Evolutionary conservation across 2,113 vertebrate genomes (phyloP).

Genomic region (Thermophis baileyi): DNA sequence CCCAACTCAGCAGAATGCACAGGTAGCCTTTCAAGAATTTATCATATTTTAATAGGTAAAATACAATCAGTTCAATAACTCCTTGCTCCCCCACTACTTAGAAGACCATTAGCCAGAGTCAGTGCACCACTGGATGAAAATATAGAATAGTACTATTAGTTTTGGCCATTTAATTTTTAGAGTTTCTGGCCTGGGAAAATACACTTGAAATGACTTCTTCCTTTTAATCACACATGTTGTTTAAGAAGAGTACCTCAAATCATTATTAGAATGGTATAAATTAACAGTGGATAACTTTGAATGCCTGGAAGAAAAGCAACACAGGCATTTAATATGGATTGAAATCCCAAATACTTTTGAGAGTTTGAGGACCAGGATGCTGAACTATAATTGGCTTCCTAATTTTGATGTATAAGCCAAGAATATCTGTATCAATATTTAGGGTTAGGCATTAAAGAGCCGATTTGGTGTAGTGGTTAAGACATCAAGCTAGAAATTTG

Average conservation of each 20-base stretch:
- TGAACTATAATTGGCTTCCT: neutral
- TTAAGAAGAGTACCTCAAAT: neutral
- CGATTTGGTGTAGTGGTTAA: neutral
- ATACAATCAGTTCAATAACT: neutral
- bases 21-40: neutral
- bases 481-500: neutral
- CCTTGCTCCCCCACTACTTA: neutral
- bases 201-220: neutral
- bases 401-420: neutral
- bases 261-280: neutral
- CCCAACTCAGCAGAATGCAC: neutral
- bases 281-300: neutral
- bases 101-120: neutral
- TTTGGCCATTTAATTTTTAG: neutral
- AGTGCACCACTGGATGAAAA: neutral
- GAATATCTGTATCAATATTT: neutral
- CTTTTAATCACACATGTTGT: neutral
- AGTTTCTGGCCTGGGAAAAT: neutral
- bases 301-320: neutral
- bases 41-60: neutral
- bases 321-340: neutral
- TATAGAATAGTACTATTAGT: neutral
- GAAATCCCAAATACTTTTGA: no score
- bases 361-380: no score
- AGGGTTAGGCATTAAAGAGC: neutral